Conservation (phyloP, 2,113 vertebrate species). For the Thermophis baileyi region DNA sequence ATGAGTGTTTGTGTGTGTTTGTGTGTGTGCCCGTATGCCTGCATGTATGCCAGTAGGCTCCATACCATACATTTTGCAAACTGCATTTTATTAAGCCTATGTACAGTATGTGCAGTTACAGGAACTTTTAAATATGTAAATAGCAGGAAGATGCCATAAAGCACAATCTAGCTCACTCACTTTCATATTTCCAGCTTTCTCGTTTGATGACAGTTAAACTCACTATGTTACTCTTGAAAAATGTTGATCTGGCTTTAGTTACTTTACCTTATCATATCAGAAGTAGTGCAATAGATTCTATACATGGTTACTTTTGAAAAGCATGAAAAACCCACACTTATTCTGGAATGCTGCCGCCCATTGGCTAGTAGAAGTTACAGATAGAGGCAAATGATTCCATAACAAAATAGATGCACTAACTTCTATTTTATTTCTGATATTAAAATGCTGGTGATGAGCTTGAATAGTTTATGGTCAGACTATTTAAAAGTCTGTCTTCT, state of each 20-base stretch:
- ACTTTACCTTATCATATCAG: neutral
- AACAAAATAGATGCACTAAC: neutral
- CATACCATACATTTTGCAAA: neutral
- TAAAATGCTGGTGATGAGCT: neutral
- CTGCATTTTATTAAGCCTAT: neutral
- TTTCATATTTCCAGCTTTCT: neutral
- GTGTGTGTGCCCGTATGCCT: neutral
- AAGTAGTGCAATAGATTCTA: neutral
- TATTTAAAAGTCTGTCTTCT: neutral
- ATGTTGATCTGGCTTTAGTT: neutral
- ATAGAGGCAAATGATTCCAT: neutral
- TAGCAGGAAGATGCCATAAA: neutral
- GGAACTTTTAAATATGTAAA: neutral
- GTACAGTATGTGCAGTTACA: neutral
- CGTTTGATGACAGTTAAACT: neutral
- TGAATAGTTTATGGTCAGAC: neutral
- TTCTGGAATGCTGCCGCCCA: neutral
- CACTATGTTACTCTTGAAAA: neutral
- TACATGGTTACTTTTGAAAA: neutral
- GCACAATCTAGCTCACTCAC: neutral
- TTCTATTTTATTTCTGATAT: neutral
- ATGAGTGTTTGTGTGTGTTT: neutral
- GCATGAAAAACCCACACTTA: neutral
- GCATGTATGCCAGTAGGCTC: neutral
- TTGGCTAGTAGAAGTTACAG: neutral